Evolutionary conservation across 2,888 invertebrate genomes (phyloP), one percentile per base, ranked within the genome.

Genomic region (Dastarcus helophoroides): DNA sequence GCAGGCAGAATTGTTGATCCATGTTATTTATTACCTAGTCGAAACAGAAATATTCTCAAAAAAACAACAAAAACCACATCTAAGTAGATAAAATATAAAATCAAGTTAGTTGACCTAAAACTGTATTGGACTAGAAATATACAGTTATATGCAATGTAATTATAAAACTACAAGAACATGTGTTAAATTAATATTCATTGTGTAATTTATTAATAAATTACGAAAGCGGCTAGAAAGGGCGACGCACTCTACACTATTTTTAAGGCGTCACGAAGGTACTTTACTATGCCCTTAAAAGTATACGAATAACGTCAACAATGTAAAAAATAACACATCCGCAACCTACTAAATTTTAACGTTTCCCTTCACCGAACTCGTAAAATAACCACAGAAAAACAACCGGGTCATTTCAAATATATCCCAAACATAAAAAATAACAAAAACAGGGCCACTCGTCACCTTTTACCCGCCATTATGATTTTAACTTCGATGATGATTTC

Each of bases 1-100:
- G 81, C 64, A 89, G 76, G 69, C 86, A 86, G 70, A 86, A 89
- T 73, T 88, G 86, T 71, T 79, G 81, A 73, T 79, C 54, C 54
- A 54, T 54, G 36, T 39, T 42, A 21, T 28, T 32, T 16, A 12
- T 32, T 12, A 35, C 28, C 35, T 32, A 32, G 32, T 19, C 19
- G 19, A 8, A 19, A 19, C 19, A 19, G 7, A 8, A 7, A 7
- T 19, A 19, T 8, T 19, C 19, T 28, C 19, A 24, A 33, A 29
- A 29, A 14, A 16, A 28, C 14, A 27, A 13, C 9, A 16, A 15
- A 26, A 17, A 33, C 17, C 17, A 17, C 19, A 17, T 17, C 19
- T 7, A 17, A 17, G n/a, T n/a, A 17, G n/a, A 17, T 17, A 17
- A 17, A 6, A 7, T 7, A 7, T 17, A 17, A 17, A n/a, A 17